Percentiles rank a stretch among this genome's conserved stretches.
These are phyloP conservation scores for Acanthococcus lagerstroemiae DNA, from an alignment of 2,888 invertebrate species.

Conservation along the genomic window DNA sequence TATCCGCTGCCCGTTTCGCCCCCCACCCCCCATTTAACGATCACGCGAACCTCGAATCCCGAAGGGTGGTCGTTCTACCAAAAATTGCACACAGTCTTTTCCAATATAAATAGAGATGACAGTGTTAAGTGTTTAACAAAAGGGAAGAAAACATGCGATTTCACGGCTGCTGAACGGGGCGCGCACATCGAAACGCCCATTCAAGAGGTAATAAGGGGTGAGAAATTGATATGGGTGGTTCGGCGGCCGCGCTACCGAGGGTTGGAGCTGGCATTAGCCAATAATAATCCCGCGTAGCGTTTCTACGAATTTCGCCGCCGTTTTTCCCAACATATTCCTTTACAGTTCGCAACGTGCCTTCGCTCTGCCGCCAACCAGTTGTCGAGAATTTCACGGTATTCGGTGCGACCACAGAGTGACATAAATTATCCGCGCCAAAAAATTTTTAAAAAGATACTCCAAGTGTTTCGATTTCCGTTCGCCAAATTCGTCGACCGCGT, in stretches of 20 bases:
- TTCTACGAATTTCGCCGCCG: too few relatives aligned
- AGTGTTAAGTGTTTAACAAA: slow-evolving; percentile 28
- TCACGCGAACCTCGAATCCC: neutral
- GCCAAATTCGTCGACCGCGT: too few relatives aligned
- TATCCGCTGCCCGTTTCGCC: neutral
- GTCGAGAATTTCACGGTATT: too few relatives aligned
- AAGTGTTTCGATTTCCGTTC: too few relatives aligned
- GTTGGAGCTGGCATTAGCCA: slow-evolving; percentile 17
- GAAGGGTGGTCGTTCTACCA: neutral
- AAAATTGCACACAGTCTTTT: neutral
- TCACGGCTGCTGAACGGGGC: slow-evolving; percentile 20
- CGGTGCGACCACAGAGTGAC: too few relatives aligned
- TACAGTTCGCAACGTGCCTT: too few relatives aligned
- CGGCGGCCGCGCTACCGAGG: slow-evolving; percentile 10
- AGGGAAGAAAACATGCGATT: slow-evolving; percentile 21
- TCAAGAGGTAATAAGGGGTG: slow-evolving; percentile 13
- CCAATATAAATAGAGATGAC: slow-evolving; percentile 18
- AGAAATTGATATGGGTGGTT: slow-evolving; percentile 25
- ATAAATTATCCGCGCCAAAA: too few relatives aligned
- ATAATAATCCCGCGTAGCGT: slow-evolving; percentile 1
- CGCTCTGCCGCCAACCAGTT: too few relatives aligned
- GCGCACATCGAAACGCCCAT: slow-evolving; percentile 25
- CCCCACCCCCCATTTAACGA: neutral
- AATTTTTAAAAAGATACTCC: too few relatives aligned
- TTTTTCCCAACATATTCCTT: too few relatives aligned